phyloP scores from a whole-genome alignment of 2,888 invertebrate genomes.

The Panorpa germanica region DNA sequence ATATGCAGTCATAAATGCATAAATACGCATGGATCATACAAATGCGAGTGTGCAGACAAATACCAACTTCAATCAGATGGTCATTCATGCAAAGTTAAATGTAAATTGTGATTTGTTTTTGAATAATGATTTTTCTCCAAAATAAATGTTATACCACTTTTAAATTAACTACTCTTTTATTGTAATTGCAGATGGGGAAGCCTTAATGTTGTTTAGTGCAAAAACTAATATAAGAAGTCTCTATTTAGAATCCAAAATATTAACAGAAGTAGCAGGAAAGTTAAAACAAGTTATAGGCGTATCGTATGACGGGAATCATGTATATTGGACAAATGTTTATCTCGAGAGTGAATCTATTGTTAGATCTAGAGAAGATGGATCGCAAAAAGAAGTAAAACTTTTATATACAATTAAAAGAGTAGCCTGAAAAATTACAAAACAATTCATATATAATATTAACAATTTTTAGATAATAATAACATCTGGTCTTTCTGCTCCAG shows the following conservation, averaged over 20 bases:
- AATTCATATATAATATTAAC: slow-evolving; percentile 6
- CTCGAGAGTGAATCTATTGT: slow-evolving; percentile 52
- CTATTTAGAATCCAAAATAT: slow-evolving; percentile 31
- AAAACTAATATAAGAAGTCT: slow-evolving; percentile 42
- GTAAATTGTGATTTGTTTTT: too few species aligned
- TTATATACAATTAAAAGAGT: not conserved
- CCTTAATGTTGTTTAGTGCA: slow-evolving; percentile 47
- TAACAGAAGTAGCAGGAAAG: slow-evolving; percentile 25
- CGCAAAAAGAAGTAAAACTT: slow-evolving; percentile 29
- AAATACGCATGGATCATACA: slow-evolving; percentile 35
- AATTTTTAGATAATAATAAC: slow-evolving; percentile 30
- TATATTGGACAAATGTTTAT: slow-evolving; percentile 65
- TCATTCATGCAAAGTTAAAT: slow-evolving; percentile 30
- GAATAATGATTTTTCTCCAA: too few species aligned
- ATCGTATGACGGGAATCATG: slow-evolving; percentile 41
- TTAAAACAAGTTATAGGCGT: slow-evolving; percentile 42
- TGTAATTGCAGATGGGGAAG: slow-evolving; percentile 34
- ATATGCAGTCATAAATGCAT: slow-evolving; percentile 50
- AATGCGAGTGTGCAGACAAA: slow-evolving; percentile 40
- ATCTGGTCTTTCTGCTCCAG: slow-evolving; percentile 49
- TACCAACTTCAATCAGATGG: slow-evolving; percentile 31
- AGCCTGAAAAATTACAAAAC: not conserved
- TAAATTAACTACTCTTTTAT: slow-evolving; percentile 11
- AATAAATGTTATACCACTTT: too few species aligned
- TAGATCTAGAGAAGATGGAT: slow-evolving; percentile 39